These are phyloP conservation scores for Drosophila kokeensis DNA, from an alignment of 2,888 invertebrate genomes.

Conservation along the genomic window DNA sequence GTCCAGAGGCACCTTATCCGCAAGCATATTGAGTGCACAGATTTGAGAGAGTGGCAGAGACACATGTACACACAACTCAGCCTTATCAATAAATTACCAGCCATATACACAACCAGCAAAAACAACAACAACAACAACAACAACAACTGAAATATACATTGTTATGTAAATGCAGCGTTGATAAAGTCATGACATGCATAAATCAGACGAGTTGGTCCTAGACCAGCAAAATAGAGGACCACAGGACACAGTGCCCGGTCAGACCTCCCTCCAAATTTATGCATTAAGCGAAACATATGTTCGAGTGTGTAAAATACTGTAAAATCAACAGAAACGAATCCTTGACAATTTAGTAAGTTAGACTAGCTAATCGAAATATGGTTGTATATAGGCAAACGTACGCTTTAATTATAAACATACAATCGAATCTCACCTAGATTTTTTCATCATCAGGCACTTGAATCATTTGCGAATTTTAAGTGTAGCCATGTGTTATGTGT, in stretches of 20 bases:
- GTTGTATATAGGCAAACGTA: neutral
- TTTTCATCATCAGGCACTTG: neutral
- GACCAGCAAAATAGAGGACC: neutral
- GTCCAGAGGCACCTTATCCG: constrained; percentile 54
- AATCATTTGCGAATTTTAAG: constrained; percentile 3
- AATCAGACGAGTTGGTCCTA: constrained; percentile 42
- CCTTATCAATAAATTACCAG: constrained; percentile 76
- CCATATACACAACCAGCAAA: constrained; percentile 10
- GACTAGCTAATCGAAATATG: constrained; percentile 11
- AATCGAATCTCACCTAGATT: neutral
- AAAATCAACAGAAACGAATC: neutral
- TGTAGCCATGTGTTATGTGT: neutral
- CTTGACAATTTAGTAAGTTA: constrained; percentile 1
- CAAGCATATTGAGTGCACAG: constrained; percentile 66
- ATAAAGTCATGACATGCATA: constrained; percentile 67
- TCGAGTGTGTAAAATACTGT: neutral
- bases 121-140: constrained; percentile 4
- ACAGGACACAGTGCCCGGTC: neutral
- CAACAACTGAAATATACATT: constrained; percentile 46
- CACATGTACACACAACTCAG: constrained; percentile 1
- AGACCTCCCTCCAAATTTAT: neutral
- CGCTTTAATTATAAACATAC: neutral
- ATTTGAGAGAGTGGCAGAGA: neutral
- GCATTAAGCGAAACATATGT: constrained; percentile 6
- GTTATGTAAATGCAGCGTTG: constrained; percentile 67